phyloP scores from a whole-genome alignment of 1,140 invertebrate genomes.

The Lordiphosa stackelbergi region DNA sequence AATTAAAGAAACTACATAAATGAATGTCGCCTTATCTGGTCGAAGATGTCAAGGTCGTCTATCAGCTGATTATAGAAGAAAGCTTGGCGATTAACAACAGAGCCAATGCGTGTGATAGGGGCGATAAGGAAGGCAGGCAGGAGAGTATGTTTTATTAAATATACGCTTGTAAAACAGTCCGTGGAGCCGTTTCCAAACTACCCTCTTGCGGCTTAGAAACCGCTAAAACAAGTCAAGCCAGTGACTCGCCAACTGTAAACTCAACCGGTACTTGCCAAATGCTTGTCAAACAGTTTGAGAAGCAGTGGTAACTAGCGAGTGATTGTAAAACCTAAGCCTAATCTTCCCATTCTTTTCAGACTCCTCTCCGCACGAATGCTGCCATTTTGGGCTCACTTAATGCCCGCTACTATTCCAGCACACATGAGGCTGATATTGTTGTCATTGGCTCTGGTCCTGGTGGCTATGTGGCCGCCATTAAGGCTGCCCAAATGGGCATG shows the following conservation, averaged over 20 bases:
- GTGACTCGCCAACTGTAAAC: too few relatives aligned
- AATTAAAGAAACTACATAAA: too few relatives aligned
- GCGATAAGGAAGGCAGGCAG: constrained; percentile 11
- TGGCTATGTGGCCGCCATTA: constrained; percentile 99
- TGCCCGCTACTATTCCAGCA: constrained; percentile 82
- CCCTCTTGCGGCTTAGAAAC: too few relatives aligned
- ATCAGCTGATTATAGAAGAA: constrained; percentile 6
- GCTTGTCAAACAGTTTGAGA: too few relatives aligned
- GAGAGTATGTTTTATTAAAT: not conserved
- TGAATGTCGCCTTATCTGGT: constrained; percentile 1
- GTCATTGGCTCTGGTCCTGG: constrained; percentile 99
- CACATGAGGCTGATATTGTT: constrained; percentile 93
- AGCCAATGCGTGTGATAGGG: constrained; percentile 12
- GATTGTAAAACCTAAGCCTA: too few relatives aligned
- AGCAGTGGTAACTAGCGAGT: too few relatives aligned
- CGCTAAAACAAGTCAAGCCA: constrained; percentile 3
- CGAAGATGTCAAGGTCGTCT: constrained; percentile 9
- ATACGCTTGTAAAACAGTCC: too few relatives aligned
- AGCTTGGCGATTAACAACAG: constrained; percentile 3
- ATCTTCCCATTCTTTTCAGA: constrained; percentile 34
- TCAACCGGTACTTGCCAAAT: too few relatives aligned
- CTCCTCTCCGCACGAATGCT: constrained; percentile 64
- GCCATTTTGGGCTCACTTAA: constrained; percentile 77
- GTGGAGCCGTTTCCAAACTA: too few relatives aligned
- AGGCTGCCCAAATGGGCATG: constrained; percentile 98